These are phyloP conservation scores for Eupeodes latifasciatus DNA, from an alignment of 2,888 invertebrate species.

Conservation along the genomic window DNA sequence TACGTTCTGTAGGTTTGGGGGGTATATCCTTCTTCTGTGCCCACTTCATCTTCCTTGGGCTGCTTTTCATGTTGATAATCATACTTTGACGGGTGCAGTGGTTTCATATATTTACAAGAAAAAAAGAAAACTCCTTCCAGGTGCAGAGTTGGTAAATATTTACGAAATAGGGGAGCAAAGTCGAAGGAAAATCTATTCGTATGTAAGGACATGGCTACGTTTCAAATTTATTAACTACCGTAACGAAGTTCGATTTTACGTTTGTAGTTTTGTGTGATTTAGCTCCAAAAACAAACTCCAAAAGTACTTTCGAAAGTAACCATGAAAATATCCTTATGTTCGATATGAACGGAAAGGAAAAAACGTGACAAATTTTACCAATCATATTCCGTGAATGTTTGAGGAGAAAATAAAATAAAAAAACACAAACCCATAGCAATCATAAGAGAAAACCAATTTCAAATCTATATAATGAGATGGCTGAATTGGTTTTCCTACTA, in stretches of 20 bases:
- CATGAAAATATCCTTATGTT: constrained; percentile 26
- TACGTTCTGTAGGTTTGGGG: neutral
- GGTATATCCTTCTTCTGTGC: neutral
- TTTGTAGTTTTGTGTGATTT: neutral
- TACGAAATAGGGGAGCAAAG: constrained; percentile 40
- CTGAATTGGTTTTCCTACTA: neutral
- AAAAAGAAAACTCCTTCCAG: constrained; percentile 39
- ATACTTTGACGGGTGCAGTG: constrained; percentile 46
- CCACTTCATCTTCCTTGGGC: neutral
- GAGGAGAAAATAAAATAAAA: neutral
- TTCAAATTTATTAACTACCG: constrained; percentile 42
- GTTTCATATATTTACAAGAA: constrained; percentile 1
- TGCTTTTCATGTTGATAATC: neutral
- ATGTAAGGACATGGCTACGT: neutral
- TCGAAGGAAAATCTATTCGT: neutral
- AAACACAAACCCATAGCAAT: neutral
- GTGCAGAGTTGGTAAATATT: constrained; percentile 61
- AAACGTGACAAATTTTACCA: constrained; percentile 34
- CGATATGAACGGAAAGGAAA: constrained; percentile 14
- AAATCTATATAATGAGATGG: constrained; percentile 3
- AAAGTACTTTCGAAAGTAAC: neutral
- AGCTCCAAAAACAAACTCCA: neutral
- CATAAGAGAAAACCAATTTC: constrained; percentile 19
- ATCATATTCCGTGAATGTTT: constrained; percentile 21
- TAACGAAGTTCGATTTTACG: constrained; percentile 12